These are phyloP conservation scores for Holcopasites calliopsidis DNA, from an alignment of 1,140 invertebrate species.

Conservation along the genomic window DNA sequence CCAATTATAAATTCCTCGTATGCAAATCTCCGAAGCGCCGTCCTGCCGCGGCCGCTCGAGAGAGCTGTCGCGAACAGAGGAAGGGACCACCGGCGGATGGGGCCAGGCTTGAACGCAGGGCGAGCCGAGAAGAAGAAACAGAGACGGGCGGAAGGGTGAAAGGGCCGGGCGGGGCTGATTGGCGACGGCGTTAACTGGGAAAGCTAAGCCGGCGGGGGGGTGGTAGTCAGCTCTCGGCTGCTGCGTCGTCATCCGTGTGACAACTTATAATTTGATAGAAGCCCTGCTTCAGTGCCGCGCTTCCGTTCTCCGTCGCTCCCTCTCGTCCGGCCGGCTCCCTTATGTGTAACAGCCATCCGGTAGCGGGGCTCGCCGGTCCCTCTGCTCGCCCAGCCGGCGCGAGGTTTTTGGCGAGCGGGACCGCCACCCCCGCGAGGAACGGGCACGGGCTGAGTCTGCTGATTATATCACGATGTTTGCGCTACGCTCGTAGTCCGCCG, in stretches of 20 bases:
- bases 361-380: too few species aligned
- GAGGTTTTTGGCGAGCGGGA: conserved; percentile 20
- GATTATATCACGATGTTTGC: conserved; percentile 64
- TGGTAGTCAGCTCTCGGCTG: conserved; percentile 61
- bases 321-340: not conserved
- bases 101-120: too few species aligned
- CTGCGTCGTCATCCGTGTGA: conserved; percentile 71
- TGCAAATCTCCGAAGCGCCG: conserved; percentile 55
- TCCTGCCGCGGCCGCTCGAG: not conserved
- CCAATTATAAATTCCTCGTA: conserved; percentile 67
- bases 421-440: not conserved
- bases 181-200: conserved; percentile 69
- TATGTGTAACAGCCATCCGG: not conserved
- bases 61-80: conserved; percentile 11
- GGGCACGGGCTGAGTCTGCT: conserved; percentile 49
- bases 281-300: conserved; percentile 55
- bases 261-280: conserved; percentile 76
- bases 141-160: conserved; percentile 26
- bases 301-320: conserved; percentile 26
- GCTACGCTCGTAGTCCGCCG: conserved; percentile 22
- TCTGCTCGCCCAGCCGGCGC: not conserved
- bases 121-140: conserved; percentile 16
- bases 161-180: conserved; percentile 63
- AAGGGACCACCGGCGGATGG: not conserved
- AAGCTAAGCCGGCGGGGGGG: conserved; percentile 68